phyloP scores from a whole-genome alignment of 2,113 vertebrate species.

The Myotis yumanensis region DNA sequence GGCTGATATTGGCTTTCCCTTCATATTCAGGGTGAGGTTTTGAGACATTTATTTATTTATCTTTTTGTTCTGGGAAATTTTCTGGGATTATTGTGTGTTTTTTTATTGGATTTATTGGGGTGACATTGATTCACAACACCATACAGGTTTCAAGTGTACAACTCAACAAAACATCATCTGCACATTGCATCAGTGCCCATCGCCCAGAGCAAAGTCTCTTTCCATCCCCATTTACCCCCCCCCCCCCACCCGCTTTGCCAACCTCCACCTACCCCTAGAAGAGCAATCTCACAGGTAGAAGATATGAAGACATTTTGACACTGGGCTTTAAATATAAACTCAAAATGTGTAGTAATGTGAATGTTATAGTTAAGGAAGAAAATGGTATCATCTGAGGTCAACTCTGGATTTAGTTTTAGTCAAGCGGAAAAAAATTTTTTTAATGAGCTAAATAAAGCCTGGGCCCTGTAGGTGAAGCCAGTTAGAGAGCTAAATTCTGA shows the following conservation, averaged over 20 bases:
- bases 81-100: neutral
- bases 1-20: neutral
- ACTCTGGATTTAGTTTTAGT: slow-evolving; percentile 51
- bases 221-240: neutral
- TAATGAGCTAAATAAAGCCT: slow-evolving; percentile 35
- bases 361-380: neutral
- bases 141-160: neutral
- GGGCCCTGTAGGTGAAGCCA: neutral
- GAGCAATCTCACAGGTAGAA: neutral
- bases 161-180: neutral
- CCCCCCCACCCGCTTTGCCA: neutral
- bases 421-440: neutral
- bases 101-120: neutral
- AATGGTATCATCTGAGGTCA: slow-evolving; percentile 48
- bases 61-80: neutral
- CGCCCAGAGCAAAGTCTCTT: neutral
- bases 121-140: neutral
- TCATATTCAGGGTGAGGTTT: neutral
- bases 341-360: slow-evolving; percentile 21
- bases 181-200: neutral
- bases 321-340: slow-evolving; percentile 34
- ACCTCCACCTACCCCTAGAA: neutral
- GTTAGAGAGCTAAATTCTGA: neutral
- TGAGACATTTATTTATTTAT: neutral
- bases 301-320: slow-evolving; percentile 3